These are phyloP conservation scores for Potamilus streckersoni DNA, from an alignment of 1,140 invertebrate species.

Conservation along the genomic window DNA sequence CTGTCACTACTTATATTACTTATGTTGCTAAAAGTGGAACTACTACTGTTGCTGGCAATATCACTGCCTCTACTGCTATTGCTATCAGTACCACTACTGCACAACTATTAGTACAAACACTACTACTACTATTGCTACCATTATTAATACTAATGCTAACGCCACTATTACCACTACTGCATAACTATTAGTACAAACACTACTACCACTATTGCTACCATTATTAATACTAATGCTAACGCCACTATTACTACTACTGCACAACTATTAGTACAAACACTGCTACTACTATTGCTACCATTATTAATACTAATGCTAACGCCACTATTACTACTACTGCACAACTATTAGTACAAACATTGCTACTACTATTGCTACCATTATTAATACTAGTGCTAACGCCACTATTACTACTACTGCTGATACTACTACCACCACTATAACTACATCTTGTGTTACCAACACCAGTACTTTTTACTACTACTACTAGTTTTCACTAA, in stretches of 20 bases:
- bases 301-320: no score
- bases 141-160: no score
- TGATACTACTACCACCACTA: slow-evolving; percentile 25
- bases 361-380: slow-evolving; percentile 29
- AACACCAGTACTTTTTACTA: slow-evolving; percentile 3
- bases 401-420: slow-evolving; percentile 23
- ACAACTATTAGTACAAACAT: slow-evolving; percentile 26
- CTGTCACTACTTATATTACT: slow-evolving; percentile 21
- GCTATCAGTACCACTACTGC: slow-evolving; percentile 20
- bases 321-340: no score
- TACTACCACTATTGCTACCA: slow-evolving; percentile 29
- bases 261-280: no score
- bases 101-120: no score
- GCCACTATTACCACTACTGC: no score
- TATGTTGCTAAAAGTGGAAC: slow-evolving; percentile 9
- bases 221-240: slow-evolving; percentile 27
- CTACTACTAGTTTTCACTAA: not conserved
- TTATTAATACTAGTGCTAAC: slow-evolving; percentile 27
- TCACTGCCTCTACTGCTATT: slow-evolving; percentile 17
- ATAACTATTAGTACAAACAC: slow-evolving; percentile 26
- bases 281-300: slow-evolving; percentile 21
- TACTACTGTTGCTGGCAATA: slow-evolving; percentile 18
- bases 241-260: slow-evolving; percentile 23
- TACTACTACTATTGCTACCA: slow-evolving; percentile 21
- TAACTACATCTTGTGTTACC: slow-evolving; percentile 23